Evolutionary conservation across 1,140 invertebrate genomes (phyloP).

Genomic region (Probaryconus sp.): DNA sequence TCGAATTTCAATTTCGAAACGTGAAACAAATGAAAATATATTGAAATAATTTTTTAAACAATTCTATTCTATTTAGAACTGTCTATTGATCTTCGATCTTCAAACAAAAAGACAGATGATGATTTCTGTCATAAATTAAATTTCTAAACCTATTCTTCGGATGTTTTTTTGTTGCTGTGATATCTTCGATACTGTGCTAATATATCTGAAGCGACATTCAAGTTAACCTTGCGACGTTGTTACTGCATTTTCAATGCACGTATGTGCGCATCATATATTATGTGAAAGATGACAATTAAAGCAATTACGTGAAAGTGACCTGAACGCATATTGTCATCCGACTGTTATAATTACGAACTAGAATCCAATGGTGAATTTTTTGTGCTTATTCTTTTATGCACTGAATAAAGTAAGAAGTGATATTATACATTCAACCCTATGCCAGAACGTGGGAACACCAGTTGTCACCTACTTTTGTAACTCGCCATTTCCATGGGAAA

Average conservation of each 20-base stretch:
- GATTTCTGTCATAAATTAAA: no score
- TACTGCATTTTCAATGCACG: slow-evolving; percentile 6
- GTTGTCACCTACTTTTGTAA: slow-evolving; percentile 58
- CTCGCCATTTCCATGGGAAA: slow-evolving; percentile 37
- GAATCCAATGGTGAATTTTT: slow-evolving; percentile 33
- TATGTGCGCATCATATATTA: slow-evolving; percentile 20
- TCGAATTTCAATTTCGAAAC: no score
- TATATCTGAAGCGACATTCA: no score
- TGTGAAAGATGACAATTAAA: slow-evolving; percentile 57
- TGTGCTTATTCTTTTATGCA: slow-evolving; percentile 34
- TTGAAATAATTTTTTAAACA: no score
- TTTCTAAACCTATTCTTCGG: no score
- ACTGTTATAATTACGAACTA: slow-evolving; percentile 35
- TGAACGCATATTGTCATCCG: slow-evolving; percentile 37
- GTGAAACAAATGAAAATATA: no score
- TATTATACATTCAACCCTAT: slow-evolving; percentile 41
- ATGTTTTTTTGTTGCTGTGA: no score
- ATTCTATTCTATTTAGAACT: no score
- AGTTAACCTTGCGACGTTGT: slow-evolving; percentile 22
- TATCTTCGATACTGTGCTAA: no score
- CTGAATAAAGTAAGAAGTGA: slow-evolving; percentile 11
- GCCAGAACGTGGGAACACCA: slow-evolving; percentile 46
- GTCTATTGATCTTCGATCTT: no score
- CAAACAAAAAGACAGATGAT: no score
- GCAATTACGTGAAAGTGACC: slow-evolving; percentile 54